Evolutionary conservation across 2,113 vertebrate species (phyloP).

Genomic region (Panthera uncia): DNA sequence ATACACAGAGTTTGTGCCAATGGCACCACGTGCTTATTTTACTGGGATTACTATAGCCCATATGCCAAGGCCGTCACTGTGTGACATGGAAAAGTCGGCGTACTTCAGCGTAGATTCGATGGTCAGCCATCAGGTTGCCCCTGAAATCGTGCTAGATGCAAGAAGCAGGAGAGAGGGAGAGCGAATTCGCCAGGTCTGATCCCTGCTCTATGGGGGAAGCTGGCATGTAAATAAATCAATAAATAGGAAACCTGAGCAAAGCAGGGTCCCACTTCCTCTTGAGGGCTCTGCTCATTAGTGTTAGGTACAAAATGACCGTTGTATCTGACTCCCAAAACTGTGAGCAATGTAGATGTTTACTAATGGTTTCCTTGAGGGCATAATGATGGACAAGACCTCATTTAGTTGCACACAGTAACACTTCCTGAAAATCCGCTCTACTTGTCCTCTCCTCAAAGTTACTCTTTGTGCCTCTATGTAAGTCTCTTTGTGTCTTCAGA

Average conservation of each 20-base stretch:
- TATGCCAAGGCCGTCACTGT: neutral
- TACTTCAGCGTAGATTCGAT: neutral
- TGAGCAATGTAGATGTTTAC: neutral
- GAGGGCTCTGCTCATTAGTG: neutral
- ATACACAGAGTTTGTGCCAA: neutral
- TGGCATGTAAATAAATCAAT: neutral
- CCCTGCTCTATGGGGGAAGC: neutral
- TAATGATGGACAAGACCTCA: too few species aligned
- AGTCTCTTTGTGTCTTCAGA: neutral
- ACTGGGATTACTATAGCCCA: neutral
- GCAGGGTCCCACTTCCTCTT: neutral
- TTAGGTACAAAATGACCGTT: neutral
- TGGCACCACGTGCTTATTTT: neutral
- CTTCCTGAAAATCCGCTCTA: neutral
- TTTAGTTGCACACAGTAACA: rapidly evolving
- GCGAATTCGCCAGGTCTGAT: neutral
- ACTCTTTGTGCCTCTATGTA: neutral
- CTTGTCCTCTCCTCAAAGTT: rapidly evolving
- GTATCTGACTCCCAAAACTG: neutral
- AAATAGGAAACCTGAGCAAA: neutral
- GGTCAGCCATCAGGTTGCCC: too few species aligned
- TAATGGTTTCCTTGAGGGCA: neutral
- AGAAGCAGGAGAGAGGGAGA: neutral
- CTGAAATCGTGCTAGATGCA: neutral
- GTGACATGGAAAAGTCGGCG: neutral